These are phyloP conservation scores for Laspeyria flexula DNA, from an alignment of 2,888 invertebrate species.

Conservation along the genomic window DNA sequence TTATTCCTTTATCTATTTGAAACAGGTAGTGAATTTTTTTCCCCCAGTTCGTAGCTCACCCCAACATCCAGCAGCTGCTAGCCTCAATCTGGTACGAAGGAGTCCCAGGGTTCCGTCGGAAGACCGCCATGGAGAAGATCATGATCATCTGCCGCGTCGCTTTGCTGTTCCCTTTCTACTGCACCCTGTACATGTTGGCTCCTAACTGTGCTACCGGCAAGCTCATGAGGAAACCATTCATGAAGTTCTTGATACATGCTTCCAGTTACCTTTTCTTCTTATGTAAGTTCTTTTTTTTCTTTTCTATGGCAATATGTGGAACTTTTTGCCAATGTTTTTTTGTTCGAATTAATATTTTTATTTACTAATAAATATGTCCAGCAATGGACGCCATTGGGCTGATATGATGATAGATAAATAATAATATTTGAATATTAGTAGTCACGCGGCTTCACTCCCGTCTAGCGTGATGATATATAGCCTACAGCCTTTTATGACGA, in stretches of 20 bases:
- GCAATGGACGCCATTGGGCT: too few relatives aligned
- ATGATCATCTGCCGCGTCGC: slow-evolving; percentile 92
- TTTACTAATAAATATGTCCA: too few relatives aligned
- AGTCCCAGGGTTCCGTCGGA: slow-evolving; percentile 96
- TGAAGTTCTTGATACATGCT: slow-evolving; percentile 98
- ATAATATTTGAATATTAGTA: too few relatives aligned
- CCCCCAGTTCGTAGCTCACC: slow-evolving; percentile 95
- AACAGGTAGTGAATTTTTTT: too few relatives aligned
- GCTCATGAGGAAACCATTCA: slow-evolving; percentile 96
- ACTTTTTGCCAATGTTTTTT: too few relatives aligned
- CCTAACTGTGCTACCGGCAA: slow-evolving; percentile 93
- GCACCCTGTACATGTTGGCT: slow-evolving; percentile 93
- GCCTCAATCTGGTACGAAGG: slow-evolving; percentile 98
- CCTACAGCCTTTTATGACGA: too few relatives aligned
- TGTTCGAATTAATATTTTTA: too few relatives aligned
- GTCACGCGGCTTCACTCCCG: too few relatives aligned
- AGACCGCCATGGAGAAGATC: slow-evolving; percentile 90
- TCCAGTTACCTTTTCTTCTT: slow-evolving; percentile 97
- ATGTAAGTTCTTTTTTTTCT: slow-evolving; percentile 87
- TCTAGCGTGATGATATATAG: too few relatives aligned
- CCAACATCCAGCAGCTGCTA: slow-evolving; percentile 96
- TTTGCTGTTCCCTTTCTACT: slow-evolving; percentile 94
- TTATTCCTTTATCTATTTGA: too few relatives aligned
- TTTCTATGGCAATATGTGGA: too few relatives aligned
- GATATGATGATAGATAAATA: too few relatives aligned